Base-by-base conservation (phyloP, 1,140 invertebrate genomes). In the Sitodiplosis mosellana region DNA sequence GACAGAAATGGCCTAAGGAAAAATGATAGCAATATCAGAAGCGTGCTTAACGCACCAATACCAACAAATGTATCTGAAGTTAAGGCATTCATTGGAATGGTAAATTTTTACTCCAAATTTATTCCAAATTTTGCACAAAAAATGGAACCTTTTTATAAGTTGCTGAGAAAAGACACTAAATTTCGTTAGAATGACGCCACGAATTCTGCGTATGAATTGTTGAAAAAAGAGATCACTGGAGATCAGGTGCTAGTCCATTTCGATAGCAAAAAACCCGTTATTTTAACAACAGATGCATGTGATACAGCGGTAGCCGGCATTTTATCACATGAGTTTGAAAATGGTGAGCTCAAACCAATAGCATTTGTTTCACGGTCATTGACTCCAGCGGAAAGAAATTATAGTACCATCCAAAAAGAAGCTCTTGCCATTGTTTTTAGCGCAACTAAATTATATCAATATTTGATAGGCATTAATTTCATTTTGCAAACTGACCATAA, bases 321-420 rank as follows among this genome's bases (percentile, higher is more conserved):
- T 40, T 33, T 52, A 27, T 50, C 49, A 33, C 48, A 53, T 54
- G 53, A 12, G 52, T 48, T 17, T 3, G 44, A 1, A 46, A 49
- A 22, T 55, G 52, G 2, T 5, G 53, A 17, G 17, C 45, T 37
- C 2, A 61, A 68, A 48, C 63, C 65, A 18, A 64, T 75, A 41
- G 57, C 59, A 5, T 70, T 56, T 57, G 64, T 59, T 11, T 73
- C 70, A 10, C 52, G 63, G 43, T 58, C 59, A 1, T 53, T 75
- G 27, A 56, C 54, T n/a, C 38, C 54, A 27, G 53, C 66, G 5
- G 65, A 74, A 52, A 51, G 57, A 53, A 70, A 65, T 46, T 72
- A 75, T 45, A 49, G 61, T 10, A 65, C 69, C 49, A 66, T 72
- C 21, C 69, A 78, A 33, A 71, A 65, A 53, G 72, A 78, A 59